Conservation (phyloP, 2,797 vertebrate genomes). For the Rousettus madagascariensis region DNA sequence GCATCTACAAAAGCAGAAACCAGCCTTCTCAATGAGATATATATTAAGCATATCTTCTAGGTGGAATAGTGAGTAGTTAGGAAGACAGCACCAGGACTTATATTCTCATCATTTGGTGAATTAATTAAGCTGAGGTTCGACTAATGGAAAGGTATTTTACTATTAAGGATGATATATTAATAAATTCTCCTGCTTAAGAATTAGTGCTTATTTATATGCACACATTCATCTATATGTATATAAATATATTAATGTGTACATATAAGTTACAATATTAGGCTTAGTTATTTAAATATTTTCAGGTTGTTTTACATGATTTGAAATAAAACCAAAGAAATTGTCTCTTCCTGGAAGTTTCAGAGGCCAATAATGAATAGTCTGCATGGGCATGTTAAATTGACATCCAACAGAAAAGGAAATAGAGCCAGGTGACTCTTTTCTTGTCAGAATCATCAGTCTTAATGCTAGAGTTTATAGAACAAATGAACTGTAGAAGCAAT, state of each 20-base stretch:
- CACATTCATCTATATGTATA: constrained; percentile 1
- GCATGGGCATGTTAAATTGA: constrained; percentile 12
- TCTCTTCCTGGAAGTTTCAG: constrained; percentile 31
- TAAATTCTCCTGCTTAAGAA: constrained; percentile 47
- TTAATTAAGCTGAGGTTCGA: constrained; percentile 68
- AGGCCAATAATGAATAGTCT: background rate
- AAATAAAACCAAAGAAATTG: constrained; percentile 17
- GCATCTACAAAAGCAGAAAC: background rate
- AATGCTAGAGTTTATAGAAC: background rate
- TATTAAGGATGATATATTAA: constrained; percentile 70
- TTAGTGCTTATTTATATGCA: constrained; percentile 49
- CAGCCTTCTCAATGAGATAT: constrained; percentile 11
- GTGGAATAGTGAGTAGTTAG: constrained; percentile 46
- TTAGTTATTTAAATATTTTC: constrained; percentile 54
- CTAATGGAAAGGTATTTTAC: constrained; percentile 71
- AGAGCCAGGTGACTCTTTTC: constrained; percentile 29
- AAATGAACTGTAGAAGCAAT: background rate
- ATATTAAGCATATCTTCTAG: constrained; percentile 44
- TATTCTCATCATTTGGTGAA: constrained; percentile 61
- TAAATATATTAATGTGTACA: background rate
- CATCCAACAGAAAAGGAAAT: background rate
- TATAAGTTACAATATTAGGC: constrained; percentile 25
- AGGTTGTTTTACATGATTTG: constrained; percentile 44
- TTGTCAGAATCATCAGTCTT: constrained; percentile 46
- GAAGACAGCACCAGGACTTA: constrained; percentile 10